Percentiles rank a stretch among this genome's conserved stretches.
Conservation (phyloP, 2,113 vertebrate species). For the Oncorhynchus clarkii region DNA sequence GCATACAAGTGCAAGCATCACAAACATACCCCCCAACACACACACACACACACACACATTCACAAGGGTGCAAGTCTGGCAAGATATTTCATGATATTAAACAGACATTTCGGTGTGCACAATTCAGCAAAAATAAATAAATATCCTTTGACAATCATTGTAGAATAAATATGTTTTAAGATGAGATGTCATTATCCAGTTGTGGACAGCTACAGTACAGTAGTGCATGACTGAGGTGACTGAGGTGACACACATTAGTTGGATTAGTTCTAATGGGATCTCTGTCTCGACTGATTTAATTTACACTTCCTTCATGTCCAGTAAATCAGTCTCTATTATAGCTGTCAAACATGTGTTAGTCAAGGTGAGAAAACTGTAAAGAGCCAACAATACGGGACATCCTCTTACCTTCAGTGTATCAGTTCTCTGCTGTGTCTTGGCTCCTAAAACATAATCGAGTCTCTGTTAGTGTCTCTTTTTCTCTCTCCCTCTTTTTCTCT, state of each 20-base stretch:
- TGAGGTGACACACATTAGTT: conserved; percentile 33
- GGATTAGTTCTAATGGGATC: conserved; percentile 22
- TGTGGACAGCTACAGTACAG: not conserved
- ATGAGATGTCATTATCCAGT: not conserved
- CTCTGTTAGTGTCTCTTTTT: conserved; percentile 8
- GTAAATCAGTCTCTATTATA: conserved; percentile 8
- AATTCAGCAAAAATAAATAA: no score
- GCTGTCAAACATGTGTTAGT: conserved; percentile 21
- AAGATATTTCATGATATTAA: no score
- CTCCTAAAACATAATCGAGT: conserved; percentile 26
- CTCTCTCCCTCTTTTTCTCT: not conserved
- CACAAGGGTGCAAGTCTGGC: not conserved
- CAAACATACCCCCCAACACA: not conserved
- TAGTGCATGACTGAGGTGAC: conserved; percentile 19
- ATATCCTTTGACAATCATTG: not conserved
- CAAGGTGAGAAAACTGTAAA: conserved; percentile 16
- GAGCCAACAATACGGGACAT: conserved; percentile 7
- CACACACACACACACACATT: not conserved
- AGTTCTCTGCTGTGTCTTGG: conserved; percentile 1
- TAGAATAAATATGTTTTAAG: not conserved
- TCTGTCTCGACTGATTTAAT: conserved; percentile 16
- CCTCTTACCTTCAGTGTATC: conserved; percentile 62
- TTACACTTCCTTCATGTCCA: conserved; percentile 13
- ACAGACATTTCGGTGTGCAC: no score
- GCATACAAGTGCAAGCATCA: conserved; percentile 1